A percentile compares a stretch with the other conserved stretches of the same genome.
Conservation (phyloP, 1,140 invertebrate species). For the Diachasma alloeum region DNA sequence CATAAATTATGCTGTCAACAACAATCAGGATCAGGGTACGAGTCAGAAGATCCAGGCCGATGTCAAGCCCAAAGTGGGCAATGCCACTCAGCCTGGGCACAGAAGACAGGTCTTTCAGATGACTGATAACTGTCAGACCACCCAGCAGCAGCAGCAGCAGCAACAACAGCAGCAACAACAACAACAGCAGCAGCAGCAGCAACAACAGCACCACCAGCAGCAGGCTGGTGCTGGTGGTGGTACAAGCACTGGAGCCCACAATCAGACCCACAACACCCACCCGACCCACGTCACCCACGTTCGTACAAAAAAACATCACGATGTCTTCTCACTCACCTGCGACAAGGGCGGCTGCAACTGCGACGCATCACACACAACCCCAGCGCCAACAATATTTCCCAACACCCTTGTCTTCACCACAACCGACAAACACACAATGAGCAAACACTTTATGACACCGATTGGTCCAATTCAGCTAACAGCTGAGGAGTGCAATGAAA, state of each 20-base stretch:
- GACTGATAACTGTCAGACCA: constrained; percentile 59
- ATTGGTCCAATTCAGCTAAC: constrained; percentile 76
- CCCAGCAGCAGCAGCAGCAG: constrained; percentile 55
- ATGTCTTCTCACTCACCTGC: constrained; percentile 58
- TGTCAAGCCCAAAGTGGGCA: constrained; percentile 47
- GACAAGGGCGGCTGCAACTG: constrained; percentile 62
- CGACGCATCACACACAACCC: constrained; percentile 56
- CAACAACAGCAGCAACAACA: background rate
- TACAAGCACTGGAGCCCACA: constrained; percentile 48
- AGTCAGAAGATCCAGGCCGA: constrained; percentile 63
- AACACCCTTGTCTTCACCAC: constrained; percentile 62
- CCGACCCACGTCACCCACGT: constrained; percentile 58
- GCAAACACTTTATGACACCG: constrained; percentile 70
- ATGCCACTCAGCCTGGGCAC: background rate
- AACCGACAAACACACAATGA: constrained; percentile 60
- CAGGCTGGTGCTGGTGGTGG: background rate
- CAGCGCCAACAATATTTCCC: constrained; percentile 55
- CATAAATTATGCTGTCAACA: constrained; percentile 61
- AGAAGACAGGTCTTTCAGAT: constrained; percentile 58
- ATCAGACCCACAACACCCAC: constrained; percentile 51
- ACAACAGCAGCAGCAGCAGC: background rate
- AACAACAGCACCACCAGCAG: background rate
- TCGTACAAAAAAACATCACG: constrained; percentile 59
- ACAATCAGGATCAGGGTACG: constrained; percentile 62
- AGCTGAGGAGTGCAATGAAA: constrained; percentile 80